Evolutionary conservation across 2,888 invertebrate species (phyloP).

Genomic region (Lamproptera curius): DNA sequence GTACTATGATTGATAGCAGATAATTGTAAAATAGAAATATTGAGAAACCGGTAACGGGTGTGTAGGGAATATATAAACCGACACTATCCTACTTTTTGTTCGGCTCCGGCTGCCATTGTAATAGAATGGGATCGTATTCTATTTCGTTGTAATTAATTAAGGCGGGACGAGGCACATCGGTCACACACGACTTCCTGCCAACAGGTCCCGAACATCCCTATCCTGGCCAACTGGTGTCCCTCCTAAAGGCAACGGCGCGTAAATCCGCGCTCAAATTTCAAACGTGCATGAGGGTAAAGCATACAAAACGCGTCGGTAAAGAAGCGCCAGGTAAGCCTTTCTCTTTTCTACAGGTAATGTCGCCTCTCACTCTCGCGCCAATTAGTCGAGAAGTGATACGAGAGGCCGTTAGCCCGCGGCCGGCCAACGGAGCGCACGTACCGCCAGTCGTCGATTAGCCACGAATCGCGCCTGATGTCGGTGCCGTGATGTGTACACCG

Average conservation of each 20-base stretch:
- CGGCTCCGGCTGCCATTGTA: no score
- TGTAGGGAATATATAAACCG: no score
- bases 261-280: constrained; percentile 61
- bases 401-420: constrained; percentile 67
- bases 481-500: constrained; percentile 62
- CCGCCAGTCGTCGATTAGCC: constrained; percentile 32
- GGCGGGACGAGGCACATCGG: constrained; percentile 9
- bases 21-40: no score
- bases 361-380: constrained; percentile 55
- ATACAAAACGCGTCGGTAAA: constrained; percentile 39
- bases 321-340: constrained; percentile 56
- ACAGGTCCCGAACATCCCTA: constrained; percentile 31
- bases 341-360: constrained; percentile 52
- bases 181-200: constrained; percentile 28
- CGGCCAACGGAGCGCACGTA: constrained; percentile 48
- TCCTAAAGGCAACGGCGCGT: constrained; percentile 54
- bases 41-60: no score
- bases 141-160: constrained; percentile 6
- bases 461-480: constrained; percentile 49
- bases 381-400: constrained; percentile 46
- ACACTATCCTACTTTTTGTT: no score
- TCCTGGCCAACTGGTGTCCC: constrained; percentile 46
- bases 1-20: no score
- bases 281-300: no score
- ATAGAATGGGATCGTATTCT: neutral